Conservation (phyloP, 2,888 invertebrate genomes). For the Onthophagus sagittarius region DNA sequence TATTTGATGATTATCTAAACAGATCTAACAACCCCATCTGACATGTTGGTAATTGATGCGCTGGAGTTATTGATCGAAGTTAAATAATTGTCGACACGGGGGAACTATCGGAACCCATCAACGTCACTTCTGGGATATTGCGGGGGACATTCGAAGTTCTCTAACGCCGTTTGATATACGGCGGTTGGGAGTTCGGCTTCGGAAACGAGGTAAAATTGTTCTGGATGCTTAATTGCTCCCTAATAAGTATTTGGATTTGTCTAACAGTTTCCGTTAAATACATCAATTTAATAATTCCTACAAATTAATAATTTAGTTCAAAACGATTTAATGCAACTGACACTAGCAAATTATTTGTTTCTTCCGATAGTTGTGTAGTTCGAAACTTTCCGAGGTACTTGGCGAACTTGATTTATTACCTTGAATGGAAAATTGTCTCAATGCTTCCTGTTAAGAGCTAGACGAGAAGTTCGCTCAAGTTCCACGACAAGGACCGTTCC, state of each 20-base stretch:
- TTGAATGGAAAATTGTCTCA: not conserved
- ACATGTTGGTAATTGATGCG: not conserved
- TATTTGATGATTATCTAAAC: not conserved
- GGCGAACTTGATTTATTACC: not conserved
- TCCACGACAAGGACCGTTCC: not conserved
- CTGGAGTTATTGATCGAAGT: not conserved
- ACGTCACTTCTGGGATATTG: not conserved
- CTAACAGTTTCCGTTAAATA: not conserved
- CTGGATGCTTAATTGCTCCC: not conserved
- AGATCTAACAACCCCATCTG: not conserved
- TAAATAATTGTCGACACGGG: not conserved
- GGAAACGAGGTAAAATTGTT: not conserved
- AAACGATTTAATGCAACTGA: not conserved
- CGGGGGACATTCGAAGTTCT: not conserved
- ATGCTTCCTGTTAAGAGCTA: not conserved
- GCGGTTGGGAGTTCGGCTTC: not conserved
- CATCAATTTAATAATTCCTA: too few relatives aligned
- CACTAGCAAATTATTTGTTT: not conserved
- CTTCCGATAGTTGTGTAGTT: not conserved
- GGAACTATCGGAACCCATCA: not conserved
- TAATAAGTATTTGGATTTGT: not conserved
- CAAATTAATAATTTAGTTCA: too few relatives aligned
- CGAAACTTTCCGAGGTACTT: not conserved
- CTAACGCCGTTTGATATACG: not conserved
- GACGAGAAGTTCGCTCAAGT: not conserved